Conservation (phyloP, 2,113 vertebrate genomes). For the Xiphorhynchus elegans region DNA sequence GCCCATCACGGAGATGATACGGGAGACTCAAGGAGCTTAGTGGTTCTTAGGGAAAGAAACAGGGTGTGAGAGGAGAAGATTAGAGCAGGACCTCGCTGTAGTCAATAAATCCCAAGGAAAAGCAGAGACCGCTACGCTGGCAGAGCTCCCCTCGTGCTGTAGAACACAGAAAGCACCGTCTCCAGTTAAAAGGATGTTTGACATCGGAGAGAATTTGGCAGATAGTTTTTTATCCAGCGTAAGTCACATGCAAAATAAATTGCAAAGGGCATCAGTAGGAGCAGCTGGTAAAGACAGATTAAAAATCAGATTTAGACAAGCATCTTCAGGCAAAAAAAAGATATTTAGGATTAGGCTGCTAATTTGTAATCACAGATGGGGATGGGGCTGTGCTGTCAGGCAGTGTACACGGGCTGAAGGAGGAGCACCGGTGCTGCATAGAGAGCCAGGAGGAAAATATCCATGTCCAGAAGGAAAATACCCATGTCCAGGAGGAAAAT, state of each 20-base stretch:
- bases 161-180: background rate
- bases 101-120: slow-evolving; percentile 27
- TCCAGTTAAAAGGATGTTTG: background rate
- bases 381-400: background rate
- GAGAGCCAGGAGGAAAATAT: background rate
- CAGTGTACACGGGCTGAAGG: background rate
- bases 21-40: slow-evolving; percentile 34
- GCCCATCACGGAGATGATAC: background rate
- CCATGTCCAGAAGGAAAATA: no score
- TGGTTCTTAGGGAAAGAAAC: slow-evolving; percentile 10
- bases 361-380: slow-evolving; percentile 24
- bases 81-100: slow-evolving; percentile 20
- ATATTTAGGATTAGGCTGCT: slow-evolving; percentile 18
- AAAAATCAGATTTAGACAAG: slow-evolving; percentile 30
- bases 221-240: background rate
- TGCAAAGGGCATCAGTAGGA: slow-evolving; percentile 24
- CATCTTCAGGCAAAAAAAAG: background rate
- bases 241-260: background rate
- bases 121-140: background rate
- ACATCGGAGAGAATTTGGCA: background rate
- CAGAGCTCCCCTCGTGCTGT: background rate
- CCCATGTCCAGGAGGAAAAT: background rate
- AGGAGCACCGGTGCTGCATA: background rate
- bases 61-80: slow-evolving; percentile 34
- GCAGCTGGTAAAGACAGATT: slow-evolving; percentile 49